Evolutionary conservation across 2,888 invertebrate genomes (phyloP).

Genomic region (Glaucopsyche alexis): DNA sequence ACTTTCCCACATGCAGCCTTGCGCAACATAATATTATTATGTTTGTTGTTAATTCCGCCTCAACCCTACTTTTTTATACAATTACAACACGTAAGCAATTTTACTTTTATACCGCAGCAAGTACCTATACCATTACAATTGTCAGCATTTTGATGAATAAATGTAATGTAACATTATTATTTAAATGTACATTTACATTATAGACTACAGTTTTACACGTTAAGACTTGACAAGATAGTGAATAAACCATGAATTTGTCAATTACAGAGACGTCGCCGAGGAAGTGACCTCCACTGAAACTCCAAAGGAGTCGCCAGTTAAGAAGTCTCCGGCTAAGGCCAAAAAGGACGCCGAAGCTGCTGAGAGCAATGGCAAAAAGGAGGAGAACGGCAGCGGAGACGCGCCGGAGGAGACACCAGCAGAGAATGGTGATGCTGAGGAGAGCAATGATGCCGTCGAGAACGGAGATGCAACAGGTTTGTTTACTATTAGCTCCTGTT

Average conservation of each 20-base stretch:
- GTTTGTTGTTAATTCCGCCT: constrained; percentile 68
- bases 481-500: constrained; percentile 3
- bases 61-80: constrained; percentile 42
- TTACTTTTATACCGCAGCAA: constrained; percentile 28
- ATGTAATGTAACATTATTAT: background rate
- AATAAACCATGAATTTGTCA: constrained; percentile 24
- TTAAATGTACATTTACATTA: background rate
- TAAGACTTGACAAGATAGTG: background rate
- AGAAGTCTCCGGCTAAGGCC: constrained; percentile 73
- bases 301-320: constrained; percentile 73
- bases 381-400: constrained; percentile 67
- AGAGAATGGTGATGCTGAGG: constrained; percentile 72
- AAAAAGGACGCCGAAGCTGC: constrained; percentile 71
- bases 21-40: constrained; percentile 56
- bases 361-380: constrained; percentile 74
- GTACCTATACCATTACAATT: background rate
- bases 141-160: background rate
- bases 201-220: background rate
- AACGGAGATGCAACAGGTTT: constrained; percentile 71
- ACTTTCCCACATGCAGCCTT: constrained; percentile 75
- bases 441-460: constrained; percentile 72
- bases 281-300: constrained; percentile 73
- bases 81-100: constrained; percentile 32
- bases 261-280: constrained; percentile 70
- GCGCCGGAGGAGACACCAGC: constrained; percentile 60